Evolutionary conservation across 2,113 vertebrate species (phyloP), one percentile per base, ranked within the genome.

Genomic region (Vanacampus margaritifer): DNA sequence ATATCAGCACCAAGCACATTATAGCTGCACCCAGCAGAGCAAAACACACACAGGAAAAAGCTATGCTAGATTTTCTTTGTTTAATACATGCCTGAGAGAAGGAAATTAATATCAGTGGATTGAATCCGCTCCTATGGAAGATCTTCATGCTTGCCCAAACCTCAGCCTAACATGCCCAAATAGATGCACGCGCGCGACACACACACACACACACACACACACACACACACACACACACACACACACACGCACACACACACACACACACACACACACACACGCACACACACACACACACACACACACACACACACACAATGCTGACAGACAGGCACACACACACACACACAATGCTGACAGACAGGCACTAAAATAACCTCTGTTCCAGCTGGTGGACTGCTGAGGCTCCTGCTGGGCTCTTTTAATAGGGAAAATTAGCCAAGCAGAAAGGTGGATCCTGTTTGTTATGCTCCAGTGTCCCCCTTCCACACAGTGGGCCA

Each of bases 371-470:
- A 95, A 95, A 95, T 95, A 95, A 95, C 91, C 91, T 92, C 94
- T 95, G 94, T 95, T 96, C 95, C 94, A 94, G 92, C 88, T 60
- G 84, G 91, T 92, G 90, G 91, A 92, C 94, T 93, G 93, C 94
- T 93, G 94, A 91, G 94, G 86, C 79, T 93, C 94, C 94, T 92
- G 93, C 94, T 95, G 94, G 91, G 94, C 88, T 93, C 93, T 95
- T 96, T 97, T 96, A 96, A 98, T 98, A 95, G 95, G 94, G 93
- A 97, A 96, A 96, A 90, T 92, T 94, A 96, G 92, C 93, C 95
- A 96, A 94, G 93, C 95, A 95, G 94, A 93, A 93, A 97, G 94
- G 94, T 96, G 93, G 94, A 95, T 95, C 94, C 93, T 97, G 94
- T 95, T 98, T 94, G 95, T 94, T 93, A 95, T 94, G 95, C 94